Evolutionary conservation across 1,140 invertebrate genomes (phyloP).

Genomic region (Aphidius ervi): DNA sequence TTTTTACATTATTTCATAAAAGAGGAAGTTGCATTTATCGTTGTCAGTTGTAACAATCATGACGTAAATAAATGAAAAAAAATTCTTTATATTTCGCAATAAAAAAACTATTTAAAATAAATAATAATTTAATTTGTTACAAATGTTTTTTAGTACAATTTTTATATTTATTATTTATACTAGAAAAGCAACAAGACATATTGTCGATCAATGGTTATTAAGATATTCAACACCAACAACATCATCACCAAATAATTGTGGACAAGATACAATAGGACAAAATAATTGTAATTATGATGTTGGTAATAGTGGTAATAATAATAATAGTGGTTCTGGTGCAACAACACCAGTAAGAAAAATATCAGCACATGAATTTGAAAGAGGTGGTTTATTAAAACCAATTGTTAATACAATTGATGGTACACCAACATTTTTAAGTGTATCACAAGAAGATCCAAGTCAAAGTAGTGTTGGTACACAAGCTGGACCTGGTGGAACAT

Average conservation of each 20-base stretch:
- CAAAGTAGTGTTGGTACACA: constrained; percentile 39
- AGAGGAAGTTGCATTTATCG: no score
- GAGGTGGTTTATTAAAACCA: constrained; percentile 83
- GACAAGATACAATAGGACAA: constrained; percentile 59
- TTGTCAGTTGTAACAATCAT: no score
- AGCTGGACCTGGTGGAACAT: constrained; percentile 48
- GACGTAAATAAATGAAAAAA: neutral
- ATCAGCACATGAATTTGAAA: constrained; percentile 92
- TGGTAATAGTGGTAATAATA: constrained; percentile 14
- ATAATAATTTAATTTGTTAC: neutral
- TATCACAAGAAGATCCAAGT: constrained; percentile 47
- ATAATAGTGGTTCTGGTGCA: constrained; percentile 64
- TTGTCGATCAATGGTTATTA: constrained; percentile 88
- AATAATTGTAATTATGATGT: constrained; percentile 31
- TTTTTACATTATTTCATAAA: no score
- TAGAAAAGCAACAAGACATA: constrained; percentile 85
- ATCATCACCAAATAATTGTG: constrained; percentile 49
- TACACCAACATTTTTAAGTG: constrained; percentile 80
- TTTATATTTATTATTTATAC: no score
- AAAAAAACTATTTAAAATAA: neutral
- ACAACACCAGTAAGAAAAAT: constrained; percentile 92
- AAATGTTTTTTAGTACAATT: constrained; percentile 7
- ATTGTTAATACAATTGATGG: constrained; percentile 89
- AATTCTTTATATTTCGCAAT: neutral
- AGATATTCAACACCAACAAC: constrained; percentile 74